Evolutionary conservation across 2,888 invertebrate genomes (phyloP).

Genomic region (Eustalomyia histrio): DNA sequence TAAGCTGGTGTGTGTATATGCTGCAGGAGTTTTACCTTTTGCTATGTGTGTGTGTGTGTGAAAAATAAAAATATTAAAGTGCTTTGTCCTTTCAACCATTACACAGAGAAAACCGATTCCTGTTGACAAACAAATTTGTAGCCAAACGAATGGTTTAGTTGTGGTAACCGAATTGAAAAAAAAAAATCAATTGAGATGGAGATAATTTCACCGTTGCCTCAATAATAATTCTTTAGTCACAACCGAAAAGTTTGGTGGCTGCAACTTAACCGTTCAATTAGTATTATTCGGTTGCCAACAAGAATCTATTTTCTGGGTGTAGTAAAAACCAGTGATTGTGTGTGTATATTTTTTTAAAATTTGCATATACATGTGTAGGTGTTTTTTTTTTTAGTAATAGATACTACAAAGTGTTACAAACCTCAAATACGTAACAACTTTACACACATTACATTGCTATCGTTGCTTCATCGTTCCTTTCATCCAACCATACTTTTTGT

Average conservation of each 20-base stretch:
- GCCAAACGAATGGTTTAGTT: too few species aligned
- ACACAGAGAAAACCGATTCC: too few species aligned
- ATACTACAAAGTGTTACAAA: conserved; percentile 28
- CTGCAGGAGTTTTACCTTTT: conserved; percentile 63
- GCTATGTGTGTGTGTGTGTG: conserved; percentile 27
- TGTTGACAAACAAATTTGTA: too few species aligned
- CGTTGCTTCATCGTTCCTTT: not conserved
- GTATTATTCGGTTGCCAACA: too few species aligned
- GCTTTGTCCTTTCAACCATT: conserved; percentile 25
- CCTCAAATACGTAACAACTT: conserved; percentile 8
- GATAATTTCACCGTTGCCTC: too few species aligned
- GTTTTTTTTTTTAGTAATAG: not conserved
- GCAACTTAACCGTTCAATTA: too few species aligned
- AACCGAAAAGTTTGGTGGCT: too few species aligned
- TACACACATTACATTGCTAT: not conserved
- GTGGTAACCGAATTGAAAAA: too few species aligned
- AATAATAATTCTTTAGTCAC: too few species aligned
- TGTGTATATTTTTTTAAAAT: conserved; percentile 17
- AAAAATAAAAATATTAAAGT: conserved; percentile 39
- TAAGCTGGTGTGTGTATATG: conserved; percentile 64
- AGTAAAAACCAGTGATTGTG: conserved; percentile 21
- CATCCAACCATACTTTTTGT: not conserved
- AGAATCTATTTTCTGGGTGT: too few species aligned
- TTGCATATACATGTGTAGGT: conserved; percentile 31
- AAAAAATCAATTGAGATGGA: too few species aligned